phyloP scores from a whole-genome alignment of 1,140 invertebrate genomes.

The Orius insidiosus region DNA sequence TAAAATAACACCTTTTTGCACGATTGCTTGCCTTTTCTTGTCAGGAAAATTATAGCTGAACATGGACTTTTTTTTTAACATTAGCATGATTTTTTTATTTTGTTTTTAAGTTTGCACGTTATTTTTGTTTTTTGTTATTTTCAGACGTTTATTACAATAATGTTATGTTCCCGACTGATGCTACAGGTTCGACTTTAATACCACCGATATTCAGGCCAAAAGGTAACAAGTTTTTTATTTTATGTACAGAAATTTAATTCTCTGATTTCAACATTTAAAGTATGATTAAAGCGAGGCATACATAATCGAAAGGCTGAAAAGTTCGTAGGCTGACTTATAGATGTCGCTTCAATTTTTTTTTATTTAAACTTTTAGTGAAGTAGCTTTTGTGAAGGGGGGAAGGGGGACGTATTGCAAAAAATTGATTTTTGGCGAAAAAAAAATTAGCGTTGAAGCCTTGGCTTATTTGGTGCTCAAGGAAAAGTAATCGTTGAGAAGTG shows the following conservation, averaged over 20 bases:
- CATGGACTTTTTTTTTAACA: conserved; percentile 4
- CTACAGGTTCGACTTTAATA: conserved; percentile 47
- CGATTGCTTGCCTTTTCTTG: conserved; percentile 1
- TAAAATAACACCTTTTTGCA: background rate
- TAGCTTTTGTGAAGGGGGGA: too few relatives aligned
- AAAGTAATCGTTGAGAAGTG: too few relatives aligned
- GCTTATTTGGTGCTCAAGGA: too few relatives aligned
- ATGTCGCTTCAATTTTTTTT: background rate
- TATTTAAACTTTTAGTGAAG: background rate
- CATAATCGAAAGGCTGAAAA: too few relatives aligned
- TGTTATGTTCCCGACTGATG: conserved; percentile 61
- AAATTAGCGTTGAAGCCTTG: too few relatives aligned
- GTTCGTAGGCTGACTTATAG: too few relatives aligned
- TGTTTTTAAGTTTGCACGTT: conserved; percentile 9
- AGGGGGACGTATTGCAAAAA: too few relatives aligned
- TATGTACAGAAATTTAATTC: too few relatives aligned
- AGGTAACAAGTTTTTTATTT: conserved; percentile 33
- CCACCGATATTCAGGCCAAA: conserved; percentile 50
- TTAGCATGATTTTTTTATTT: conserved; percentile 11
- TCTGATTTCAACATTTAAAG: too few relatives aligned
- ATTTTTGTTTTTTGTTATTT: conserved; percentile 24
- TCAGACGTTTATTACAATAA: conserved; percentile 61
- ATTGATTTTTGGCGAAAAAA: too few relatives aligned
- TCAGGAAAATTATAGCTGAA: conserved; percentile 6
- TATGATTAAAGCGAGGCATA: too few relatives aligned